phyloP scores from a whole-genome alignment of 2,888 invertebrate genomes.

The Volucella inanis region DNA sequence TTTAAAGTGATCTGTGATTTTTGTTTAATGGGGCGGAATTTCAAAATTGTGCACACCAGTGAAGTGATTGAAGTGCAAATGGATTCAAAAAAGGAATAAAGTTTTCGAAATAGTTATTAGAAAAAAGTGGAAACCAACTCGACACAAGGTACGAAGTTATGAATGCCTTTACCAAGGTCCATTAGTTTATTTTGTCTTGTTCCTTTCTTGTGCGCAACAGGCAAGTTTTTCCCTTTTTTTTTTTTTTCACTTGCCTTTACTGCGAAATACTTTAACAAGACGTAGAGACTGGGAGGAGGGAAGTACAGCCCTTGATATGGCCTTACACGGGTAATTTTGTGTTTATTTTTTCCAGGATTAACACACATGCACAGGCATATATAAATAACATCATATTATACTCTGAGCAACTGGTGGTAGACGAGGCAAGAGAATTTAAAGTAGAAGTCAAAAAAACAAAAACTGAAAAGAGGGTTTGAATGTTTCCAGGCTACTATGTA shows the following conservation, averaged over 20 bases:
- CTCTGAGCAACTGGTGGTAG: slow-evolving; percentile 65
- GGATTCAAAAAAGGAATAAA: slow-evolving; percentile 11
- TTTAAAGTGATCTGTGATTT: slow-evolving; percentile 40
- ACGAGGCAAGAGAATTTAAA: not conserved
- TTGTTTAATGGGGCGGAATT: not conserved
- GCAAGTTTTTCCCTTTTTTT: slow-evolving; percentile 19
- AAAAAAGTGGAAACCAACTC: not conserved
- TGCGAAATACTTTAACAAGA: not conserved
- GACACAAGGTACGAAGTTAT: slow-evolving; percentile 10
- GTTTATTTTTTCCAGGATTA: slow-evolving; percentile 5
- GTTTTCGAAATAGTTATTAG: not conserved
- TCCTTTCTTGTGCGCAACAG: slow-evolving; percentile 45
- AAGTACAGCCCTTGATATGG: slow-evolving; percentile 20
- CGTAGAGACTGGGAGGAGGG: not conserved
- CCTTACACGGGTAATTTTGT: not conserved
- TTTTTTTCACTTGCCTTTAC: not conserved
- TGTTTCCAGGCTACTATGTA: not conserved
- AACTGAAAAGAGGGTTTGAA: not conserved
- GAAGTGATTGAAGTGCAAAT: not conserved
- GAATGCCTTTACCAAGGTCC: not conserved
- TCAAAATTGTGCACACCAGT: not conserved
- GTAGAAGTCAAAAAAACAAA: not conserved
- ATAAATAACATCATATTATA: not conserved
- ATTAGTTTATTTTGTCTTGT: not conserved
- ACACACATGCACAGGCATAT: too few species aligned